A percentile compares a stretch with the other conserved stretches of the same genome.
Conservation (phyloP, 2,113 vertebrate genomes). For the Corythaeola cristata region DNA sequence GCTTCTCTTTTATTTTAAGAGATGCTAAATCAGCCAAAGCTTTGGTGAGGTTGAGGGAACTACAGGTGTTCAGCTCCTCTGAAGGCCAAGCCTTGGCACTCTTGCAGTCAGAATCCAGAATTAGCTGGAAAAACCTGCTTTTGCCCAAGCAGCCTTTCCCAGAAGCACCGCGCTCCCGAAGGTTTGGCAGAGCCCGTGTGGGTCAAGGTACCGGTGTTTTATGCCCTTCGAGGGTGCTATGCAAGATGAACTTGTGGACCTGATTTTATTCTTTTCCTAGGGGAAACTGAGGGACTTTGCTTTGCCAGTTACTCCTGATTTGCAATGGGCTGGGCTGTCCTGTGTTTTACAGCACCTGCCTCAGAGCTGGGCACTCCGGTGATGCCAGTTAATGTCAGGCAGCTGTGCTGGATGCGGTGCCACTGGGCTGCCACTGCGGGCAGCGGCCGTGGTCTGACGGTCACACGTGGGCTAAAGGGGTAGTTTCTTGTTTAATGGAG, state of each 20-base stretch:
- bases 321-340: not conserved
- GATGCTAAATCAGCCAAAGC: not conserved
- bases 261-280: not conserved
- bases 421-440: not conserved
- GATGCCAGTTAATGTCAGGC: not conserved
- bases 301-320: not conserved
- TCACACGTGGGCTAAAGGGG: fast-evolving
- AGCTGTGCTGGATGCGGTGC: fast-evolving
- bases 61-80: not conserved
- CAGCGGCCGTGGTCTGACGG: not conserved
- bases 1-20: not conserved
- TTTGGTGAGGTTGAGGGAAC: not conserved
- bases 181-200: not conserved
- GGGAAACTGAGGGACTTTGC: not conserved
- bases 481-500: fast-evolving
- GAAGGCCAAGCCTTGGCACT: not conserved
- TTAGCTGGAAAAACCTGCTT: not conserved
- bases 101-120: not conserved
- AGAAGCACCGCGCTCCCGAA: fast-evolving
- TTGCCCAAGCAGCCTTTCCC: not conserved
- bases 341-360: not conserved
- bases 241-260: not conserved
- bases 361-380: too few species aligned
- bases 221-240: not conserved
- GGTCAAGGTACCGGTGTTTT: not conserved